phyloP scores from a whole-genome alignment of 2,888 invertebrate species.

The Drosophila anomelani region DNA sequence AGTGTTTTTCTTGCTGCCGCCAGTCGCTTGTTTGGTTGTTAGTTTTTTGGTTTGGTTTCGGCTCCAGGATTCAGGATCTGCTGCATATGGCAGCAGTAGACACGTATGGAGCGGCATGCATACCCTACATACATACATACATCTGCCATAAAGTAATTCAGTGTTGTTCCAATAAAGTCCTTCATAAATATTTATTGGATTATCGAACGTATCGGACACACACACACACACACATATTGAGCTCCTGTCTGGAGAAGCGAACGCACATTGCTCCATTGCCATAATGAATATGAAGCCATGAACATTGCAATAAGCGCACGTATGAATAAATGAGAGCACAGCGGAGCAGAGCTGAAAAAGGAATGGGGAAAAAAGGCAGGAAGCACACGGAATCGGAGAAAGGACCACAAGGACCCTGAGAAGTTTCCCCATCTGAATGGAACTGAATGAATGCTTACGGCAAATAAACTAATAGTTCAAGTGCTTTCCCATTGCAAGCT shows the following conservation, averaged over 20 bases:
- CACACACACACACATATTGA: constrained; percentile 18
- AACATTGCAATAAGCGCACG: constrained; percentile 80
- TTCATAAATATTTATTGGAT: constrained; percentile 82
- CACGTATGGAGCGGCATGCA: constrained; percentile 19
- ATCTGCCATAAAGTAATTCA: constrained; percentile 75
- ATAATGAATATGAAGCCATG: constrained; percentile 78
- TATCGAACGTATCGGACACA: constrained; percentile 67
- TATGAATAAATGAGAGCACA: constrained; percentile 77
- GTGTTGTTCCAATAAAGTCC: constrained; percentile 81
- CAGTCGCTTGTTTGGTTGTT: constrained; percentile 40
- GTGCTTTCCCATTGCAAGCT: constrained; percentile 35
- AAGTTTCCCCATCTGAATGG: constrained; percentile 39
- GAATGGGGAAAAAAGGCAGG: constrained; percentile 5
- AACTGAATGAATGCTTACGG: constrained; percentile 38
- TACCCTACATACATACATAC: constrained; percentile 42
- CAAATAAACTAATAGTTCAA: constrained; percentile 64
- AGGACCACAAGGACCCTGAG: constrained; percentile 6
- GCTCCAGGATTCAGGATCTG: constrained; percentile 17
- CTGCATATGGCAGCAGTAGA: constrained; percentile 36
- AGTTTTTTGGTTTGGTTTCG: constrained; percentile 41
- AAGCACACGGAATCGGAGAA: constrained; percentile 6
- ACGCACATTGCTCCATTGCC: constrained; percentile 74
- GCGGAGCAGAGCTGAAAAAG: constrained; percentile 56
- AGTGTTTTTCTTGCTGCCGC: constrained; percentile 23
- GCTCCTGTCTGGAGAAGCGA: constrained; percentile 42